A percentile compares a stretch with the other conserved stretches of the same genome.
Conservation (phyloP, 2,888 invertebrate species). For the Cryptophagus acutangulus region DNA sequence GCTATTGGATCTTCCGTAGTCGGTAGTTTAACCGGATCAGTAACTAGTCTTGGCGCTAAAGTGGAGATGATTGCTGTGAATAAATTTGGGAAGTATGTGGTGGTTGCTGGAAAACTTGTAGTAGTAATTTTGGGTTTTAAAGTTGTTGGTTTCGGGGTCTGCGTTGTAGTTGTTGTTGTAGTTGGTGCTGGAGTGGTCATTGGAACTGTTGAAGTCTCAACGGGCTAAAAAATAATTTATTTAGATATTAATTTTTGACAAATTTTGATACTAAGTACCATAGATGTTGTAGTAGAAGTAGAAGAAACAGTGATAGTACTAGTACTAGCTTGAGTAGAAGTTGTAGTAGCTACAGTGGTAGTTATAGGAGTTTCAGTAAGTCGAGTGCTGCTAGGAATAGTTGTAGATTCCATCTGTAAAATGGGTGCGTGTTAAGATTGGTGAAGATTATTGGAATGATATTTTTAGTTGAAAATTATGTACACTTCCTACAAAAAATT, state of each 20-base stretch:
- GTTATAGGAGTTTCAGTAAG: constrained; percentile 21
- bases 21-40: constrained; percentile 18
- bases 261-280: too few species aligned
- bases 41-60: constrained; percentile 20
- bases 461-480: constrained; percentile 31
- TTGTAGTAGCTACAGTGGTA: constrained; percentile 22
- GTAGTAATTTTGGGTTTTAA: constrained; percentile 35
- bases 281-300: too few species aligned
- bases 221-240: neutral
- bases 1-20: constrained; percentile 10
- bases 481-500: neutral
- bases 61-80: constrained; percentile 26
- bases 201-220: neutral
- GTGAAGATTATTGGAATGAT: constrained; percentile 24
- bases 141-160: constrained; percentile 26
- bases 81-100: constrained; percentile 33
- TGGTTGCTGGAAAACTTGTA: constrained; percentile 37
- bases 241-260: too few species aligned
- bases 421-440: too few species aligned
- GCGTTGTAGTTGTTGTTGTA: constrained; percentile 18
- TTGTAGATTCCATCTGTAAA: too few species aligned
- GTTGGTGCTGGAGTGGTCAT: constrained; percentile 6
- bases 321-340: constrained; percentile 23
- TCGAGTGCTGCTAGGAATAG: too few species aligned
- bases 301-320: too few species aligned